Evolutionary conservation across 2,888 invertebrate species (phyloP).

Genomic region (Odontocolon sp.): DNA sequence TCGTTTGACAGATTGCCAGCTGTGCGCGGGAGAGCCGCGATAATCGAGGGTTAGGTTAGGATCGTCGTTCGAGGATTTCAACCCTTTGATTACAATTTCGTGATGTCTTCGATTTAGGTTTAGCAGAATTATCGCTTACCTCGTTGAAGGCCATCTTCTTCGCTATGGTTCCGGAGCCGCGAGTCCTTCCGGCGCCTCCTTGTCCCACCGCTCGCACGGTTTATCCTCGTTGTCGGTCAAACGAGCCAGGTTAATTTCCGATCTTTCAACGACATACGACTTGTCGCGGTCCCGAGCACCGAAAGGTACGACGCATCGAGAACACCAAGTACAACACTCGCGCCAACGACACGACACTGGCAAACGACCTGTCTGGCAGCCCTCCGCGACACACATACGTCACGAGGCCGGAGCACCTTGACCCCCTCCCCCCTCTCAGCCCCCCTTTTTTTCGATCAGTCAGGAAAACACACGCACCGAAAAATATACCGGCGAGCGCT

Average conservation of each 20-base stretch:
- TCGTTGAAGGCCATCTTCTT: conserved; percentile 89
- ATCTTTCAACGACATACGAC: conserved; percentile 43
- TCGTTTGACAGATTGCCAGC: conserved; percentile 76
- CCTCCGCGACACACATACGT: conserved; percentile 78
- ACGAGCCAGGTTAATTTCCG: conserved; percentile 10
- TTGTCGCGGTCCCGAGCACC: conserved; percentile 40
- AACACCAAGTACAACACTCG: conserved; percentile 37
- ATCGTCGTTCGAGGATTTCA: conserved; percentile 12
- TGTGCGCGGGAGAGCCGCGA: conserved; percentile 67
- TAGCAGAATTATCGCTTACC: conserved; percentile 83
- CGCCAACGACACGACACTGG: conserved; percentile 26
- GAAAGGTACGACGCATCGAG: conserved; percentile 60
- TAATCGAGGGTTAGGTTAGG: conserved; percentile 73
- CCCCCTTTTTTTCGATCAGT: not conserved
- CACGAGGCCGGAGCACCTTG: conserved; percentile 69
- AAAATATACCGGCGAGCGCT: no score
- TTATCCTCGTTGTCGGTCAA: conserved; percentile 35
- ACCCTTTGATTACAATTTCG: not conserved
- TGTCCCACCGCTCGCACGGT: conserved; percentile 75
- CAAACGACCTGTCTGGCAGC: conserved; percentile 63
- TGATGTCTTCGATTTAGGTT: not conserved
- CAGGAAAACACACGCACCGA: not conserved
- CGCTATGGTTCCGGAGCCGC: conserved; percentile 77
- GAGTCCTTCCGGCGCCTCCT: conserved; percentile 77
- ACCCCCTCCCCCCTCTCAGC: conserved; percentile 59